Percentiles rank a stretch among this genome's conserved stretches.
These are phyloP conservation scores for Melinopterus prodromus DNA, from an alignment of 2,888 invertebrate species.

Conservation along the genomic window DNA sequence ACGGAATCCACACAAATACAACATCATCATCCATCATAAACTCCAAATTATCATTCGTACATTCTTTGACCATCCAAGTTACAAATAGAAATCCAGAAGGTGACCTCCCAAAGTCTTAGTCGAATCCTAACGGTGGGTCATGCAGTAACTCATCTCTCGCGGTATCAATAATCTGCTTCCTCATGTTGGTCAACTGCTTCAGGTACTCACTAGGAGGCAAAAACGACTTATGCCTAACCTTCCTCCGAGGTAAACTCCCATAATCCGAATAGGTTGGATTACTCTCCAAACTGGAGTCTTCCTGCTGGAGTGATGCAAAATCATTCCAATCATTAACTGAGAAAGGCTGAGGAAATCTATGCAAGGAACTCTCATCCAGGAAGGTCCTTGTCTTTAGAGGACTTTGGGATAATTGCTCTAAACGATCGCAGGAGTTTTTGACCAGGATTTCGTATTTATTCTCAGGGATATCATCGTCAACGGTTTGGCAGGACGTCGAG, in stretches of 20 bases:
- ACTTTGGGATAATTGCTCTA: slow-evolving; percentile 51
- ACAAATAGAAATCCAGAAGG: background rate
- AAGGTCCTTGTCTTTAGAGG: slow-evolving; percentile 20
- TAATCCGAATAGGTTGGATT: slow-evolving; percentile 57
- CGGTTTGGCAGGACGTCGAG: slow-evolving; percentile 45
- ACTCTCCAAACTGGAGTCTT: slow-evolving; percentile 57
- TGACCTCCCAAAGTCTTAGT: background rate
- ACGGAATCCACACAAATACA: background rate
- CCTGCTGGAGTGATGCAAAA: slow-evolving; percentile 36
- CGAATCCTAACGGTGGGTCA: slow-evolving; percentile 39
- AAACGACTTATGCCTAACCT: slow-evolving; percentile 46
- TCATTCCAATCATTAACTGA: slow-evolving; percentile 43
- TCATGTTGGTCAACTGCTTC: slow-evolving; percentile 65
- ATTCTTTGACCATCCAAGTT: background rate
- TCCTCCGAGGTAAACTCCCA: slow-evolving; percentile 56
- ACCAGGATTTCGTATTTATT: slow-evolving; percentile 57
- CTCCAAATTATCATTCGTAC: background rate
- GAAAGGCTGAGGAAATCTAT: slow-evolving; percentile 44
- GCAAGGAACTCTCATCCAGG: slow-evolving; percentile 33
- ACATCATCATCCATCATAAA: background rate
- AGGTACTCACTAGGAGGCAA: slow-evolving; percentile 66
- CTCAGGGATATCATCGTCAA: slow-evolving; percentile 46
- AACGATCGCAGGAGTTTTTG: slow-evolving; percentile 54
- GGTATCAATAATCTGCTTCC: slow-evolving; percentile 65
- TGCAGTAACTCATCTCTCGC: slow-evolving; percentile 60